These are phyloP conservation scores for Gallinago jamesoni DNA, from an alignment of 2,113 vertebrate genomes.

Conservation along the genomic window DNA sequence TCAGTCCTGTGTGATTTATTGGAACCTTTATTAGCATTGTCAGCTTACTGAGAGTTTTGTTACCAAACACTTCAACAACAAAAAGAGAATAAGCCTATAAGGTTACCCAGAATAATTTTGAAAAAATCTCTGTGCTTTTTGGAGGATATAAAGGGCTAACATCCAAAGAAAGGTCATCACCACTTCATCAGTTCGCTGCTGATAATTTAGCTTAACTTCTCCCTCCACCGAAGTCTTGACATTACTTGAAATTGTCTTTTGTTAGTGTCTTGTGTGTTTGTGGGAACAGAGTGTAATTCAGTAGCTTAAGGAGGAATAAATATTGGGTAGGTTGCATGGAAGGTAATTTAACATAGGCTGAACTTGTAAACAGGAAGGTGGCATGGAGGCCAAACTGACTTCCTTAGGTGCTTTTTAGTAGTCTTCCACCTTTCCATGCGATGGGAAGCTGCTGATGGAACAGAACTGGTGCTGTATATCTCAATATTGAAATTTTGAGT, in stretches of 20 bases:
- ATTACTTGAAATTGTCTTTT: neutral
- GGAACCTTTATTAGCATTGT: neutral
- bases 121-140: neutral
- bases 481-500: neutral
- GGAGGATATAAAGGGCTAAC: neutral
- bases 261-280: neutral
- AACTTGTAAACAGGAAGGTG: neutral
- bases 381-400: neutral
- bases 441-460: neutral
- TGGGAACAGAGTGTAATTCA: neutral
- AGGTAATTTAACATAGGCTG: neutral
- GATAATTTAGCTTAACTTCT: neutral
- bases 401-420: neutral
- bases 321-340: neutral
- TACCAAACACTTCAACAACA: neutral
- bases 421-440: neutral
- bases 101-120: neutral
- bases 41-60: neutral
- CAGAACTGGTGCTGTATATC: neutral
- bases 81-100: neutral
- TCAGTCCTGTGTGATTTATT: neutral
- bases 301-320: neutral
- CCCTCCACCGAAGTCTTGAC: neutral
- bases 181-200: neutral
- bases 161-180: neutral